Evolutionary conservation across 1,140 invertebrate genomes (phyloP), one percentile per base, ranked within the genome.

Genomic region (Forficula auricularia): DNA sequence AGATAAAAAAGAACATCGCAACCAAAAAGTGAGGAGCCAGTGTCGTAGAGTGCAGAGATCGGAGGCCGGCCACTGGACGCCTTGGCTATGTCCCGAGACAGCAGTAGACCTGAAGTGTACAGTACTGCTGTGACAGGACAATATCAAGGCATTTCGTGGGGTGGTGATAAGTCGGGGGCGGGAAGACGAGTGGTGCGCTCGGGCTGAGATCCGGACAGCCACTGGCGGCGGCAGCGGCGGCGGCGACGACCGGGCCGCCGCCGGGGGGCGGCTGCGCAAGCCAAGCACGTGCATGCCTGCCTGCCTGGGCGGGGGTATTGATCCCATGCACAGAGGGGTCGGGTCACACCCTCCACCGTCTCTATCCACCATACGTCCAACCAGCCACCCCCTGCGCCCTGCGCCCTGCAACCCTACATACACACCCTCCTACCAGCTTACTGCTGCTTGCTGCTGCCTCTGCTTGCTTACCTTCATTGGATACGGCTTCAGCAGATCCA

Each of bases 91-190:
- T 82, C 82, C 81, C 71, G 78, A 67, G 69, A 72, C 79, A 85
- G 79, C 81, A 84, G 81, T 85, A 84, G 67, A 62, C 53, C 61
- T 63, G 56, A 58, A 60, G 46, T 61, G 61, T 61, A 59, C 66
- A 71, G 71, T 85, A 86, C 81, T 86, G 82, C 82, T 86, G 82
- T 86, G 81, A 84, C 81, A 83, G 79, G 82, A 86, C 82, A 86
- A 86, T 86, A 86, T 85, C 73, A 77, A 66, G 70, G 75, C 64
- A 61, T 52, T 27, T 36, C 37, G 35, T 27, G 33, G 10, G 16
- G 36, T 44, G 31, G 27, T 14, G 36, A 32, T 12, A 44, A 12
- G 39, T 12, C 40, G 40, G 42, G 19, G 30, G 41, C 46, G 42
- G 47, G n/a, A n/a, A n/a, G n/a, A n/a, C n/a, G n/a, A 27, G 4